Base-by-base conservation (phyloP, 2,113 vertebrate species). In the Rostratula benghalensis region DNA sequence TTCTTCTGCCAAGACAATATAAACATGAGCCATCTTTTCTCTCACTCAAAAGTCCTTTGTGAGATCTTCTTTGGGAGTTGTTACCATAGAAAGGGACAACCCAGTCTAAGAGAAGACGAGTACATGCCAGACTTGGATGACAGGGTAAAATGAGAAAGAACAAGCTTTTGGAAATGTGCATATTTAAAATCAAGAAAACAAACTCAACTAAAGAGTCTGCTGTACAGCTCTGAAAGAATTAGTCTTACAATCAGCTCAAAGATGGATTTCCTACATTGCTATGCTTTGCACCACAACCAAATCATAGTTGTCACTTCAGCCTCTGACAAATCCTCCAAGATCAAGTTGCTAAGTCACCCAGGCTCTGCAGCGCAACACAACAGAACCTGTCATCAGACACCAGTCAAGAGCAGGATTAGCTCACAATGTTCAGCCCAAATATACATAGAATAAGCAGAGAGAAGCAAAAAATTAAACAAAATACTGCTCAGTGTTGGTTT, bases 271-370 rank as follows among this genome's bases (percentile, higher is more conserved):
- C 16, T 53, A 60, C 37, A 31, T 2, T 61, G 87, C 69, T 25
- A 19, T 3, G 3, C 54, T 53, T 30, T 2, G 1, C 4, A 9
- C 80, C 24, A 48, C 73, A 83, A 74, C 56, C 73, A 68, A 59
- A 77, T 48, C 48, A 7, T 4, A 54, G 43, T 71, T 81, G 76
- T 84, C 90, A 63, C 70, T 64, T 60, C 93, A 90, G 82, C 46
- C 68, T 45, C 85, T 81, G 64, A 94, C 83, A 96, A 96, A 96
- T 90, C 90, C 92, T 80, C 57, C 3, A 43, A 92, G 90, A 80
- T 83, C 71, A 88, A 92, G 90, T 68, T 95, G 76, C 88, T 63
- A 95, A 88, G 92, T 96, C 88, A 89, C 76, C 61, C 39, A 3
- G 9, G 10, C 59, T 95, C 85, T 83, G 43, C 64, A 94, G 82